Evolutionary conservation across 2,888 invertebrate genomes (phyloP).

Genomic region (Lasioglossum malachurum): DNA sequence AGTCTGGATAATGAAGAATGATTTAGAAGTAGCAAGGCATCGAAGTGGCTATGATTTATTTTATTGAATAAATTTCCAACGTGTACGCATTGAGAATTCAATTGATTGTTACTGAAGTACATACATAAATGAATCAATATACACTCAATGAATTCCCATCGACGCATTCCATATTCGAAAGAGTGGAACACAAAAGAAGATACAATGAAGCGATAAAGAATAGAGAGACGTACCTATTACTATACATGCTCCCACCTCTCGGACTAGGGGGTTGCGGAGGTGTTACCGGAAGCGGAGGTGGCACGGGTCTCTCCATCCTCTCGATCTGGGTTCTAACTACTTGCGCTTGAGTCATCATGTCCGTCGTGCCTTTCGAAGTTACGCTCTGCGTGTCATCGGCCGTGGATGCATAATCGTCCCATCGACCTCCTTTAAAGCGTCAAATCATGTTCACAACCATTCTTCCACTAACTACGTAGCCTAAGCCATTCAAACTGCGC

Average conservation of each 20-base stretch:
- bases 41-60: background rate
- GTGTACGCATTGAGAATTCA: background rate
- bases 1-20: background rate
- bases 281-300: slow-evolving; percentile 87
- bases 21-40: background rate
- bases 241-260: slow-evolving; percentile 85
- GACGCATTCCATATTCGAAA: background rate
- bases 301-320: slow-evolving; percentile 87
- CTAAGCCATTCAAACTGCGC: background rate
- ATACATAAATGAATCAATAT: background rate
- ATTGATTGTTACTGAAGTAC: background rate
- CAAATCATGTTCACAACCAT: background rate
- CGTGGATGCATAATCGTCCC: slow-evolving; percentile 84
- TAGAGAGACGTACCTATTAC: slow-evolving; percentile 82
- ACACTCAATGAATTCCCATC: background rate
- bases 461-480: too few relatives aligned
- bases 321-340: slow-evolving; percentile 86
- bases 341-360: slow-evolving; percentile 84
- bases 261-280: slow-evolving; percentile 85
- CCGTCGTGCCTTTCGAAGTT: slow-evolving; percentile 83
- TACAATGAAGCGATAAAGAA: background rate
- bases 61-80: background rate
- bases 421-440: slow-evolving; percentile 79
- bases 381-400: slow-evolving; percentile 83
- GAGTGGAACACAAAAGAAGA: background rate